Base-by-base conservation (phyloP, 2,797 vertebrate genomes). In the Poeciliopsis presidionis region DNA sequence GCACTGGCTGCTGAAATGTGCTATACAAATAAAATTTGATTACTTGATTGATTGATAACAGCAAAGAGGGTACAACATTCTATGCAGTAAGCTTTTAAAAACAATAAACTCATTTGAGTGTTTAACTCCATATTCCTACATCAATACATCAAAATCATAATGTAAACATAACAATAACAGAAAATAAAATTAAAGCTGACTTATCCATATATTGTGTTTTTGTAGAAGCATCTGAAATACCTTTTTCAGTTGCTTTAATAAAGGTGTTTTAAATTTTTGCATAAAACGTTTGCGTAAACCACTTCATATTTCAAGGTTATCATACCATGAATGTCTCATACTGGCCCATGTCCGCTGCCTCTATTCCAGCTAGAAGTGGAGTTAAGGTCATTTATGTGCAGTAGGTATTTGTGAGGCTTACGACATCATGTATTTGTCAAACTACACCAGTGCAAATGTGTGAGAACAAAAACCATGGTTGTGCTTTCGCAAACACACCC, bases 391-490 rank as follows among this genome's bases (percentile, higher is more conserved):
- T 76, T 78, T 82, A 46, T 78, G 79, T 73, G 65, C 74, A 72
- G 73, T 49, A 73, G 82, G 74, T 5, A 55, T 77, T 70, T 77
- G 20, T 71, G 70, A 72, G 59, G 20, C 73, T 82, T 65, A 14
- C 12, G 41, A 36, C 0, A 7, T 28, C 45, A 53, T 65, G 47
- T 65, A n/a, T 78, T 76, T 25, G 39, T 70, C 74, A 8, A 81
- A 79, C 74, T 51, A 25, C 25, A 77, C 67, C 36, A 49, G 51
- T 51, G 67, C n/a, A 75, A 59, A 51, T 41, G 74, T 80, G 85
- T 82, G 80, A 74, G 79, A 86, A 89, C 77, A 49, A 30, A 80
- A 81, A 83, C 76, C 11, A 72, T 79, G 5, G 28, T 55, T 83
- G 78, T 78, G 53, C 30, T 80, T 81, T 55, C 55, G 46, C 79